A percentile compares a stretch with the other conserved stretches of the same genome.
These are phyloP conservation scores for fruit fly (Drosophila melanogaster) DNA, from an alignment of 1,140 invertebrate genomes.

Conservation along the genomic window DNA sequence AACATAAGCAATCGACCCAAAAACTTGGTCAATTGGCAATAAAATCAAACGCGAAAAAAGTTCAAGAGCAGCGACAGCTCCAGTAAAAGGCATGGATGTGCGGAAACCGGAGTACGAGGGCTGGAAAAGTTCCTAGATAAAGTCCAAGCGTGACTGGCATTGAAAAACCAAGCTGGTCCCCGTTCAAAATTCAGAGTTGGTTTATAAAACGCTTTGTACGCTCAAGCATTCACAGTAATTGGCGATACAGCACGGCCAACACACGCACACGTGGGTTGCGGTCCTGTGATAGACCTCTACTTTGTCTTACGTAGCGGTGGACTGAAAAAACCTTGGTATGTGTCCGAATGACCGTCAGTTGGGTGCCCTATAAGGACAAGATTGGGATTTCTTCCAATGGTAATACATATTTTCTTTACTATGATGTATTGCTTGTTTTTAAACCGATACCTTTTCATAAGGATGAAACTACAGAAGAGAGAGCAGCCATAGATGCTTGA, in stretches of 20 bases:
- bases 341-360: neutral
- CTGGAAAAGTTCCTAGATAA: slow-evolving; percentile 69
- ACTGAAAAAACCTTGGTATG: neutral
- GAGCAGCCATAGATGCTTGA: no score
- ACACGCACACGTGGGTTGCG: slow-evolving; percentile 23
- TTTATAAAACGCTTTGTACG: slow-evolving; percentile 82
- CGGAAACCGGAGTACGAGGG: neutral
- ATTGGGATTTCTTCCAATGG: no score
- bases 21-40: slow-evolving; percentile 81
- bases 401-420: neutral
- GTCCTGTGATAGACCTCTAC: slow-evolving; percentile 32
- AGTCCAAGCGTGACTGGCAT: slow-evolving; percentile 78
- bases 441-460: no score
- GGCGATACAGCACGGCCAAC: slow-evolving; percentile 56
- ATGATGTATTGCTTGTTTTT: no score
- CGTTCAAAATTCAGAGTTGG: slow-evolving; percentile 48
- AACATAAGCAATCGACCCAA: slow-evolving; percentile 72
- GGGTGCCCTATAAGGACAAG: neutral
- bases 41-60: slow-evolving; percentile 81
- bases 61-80: slow-evolving; percentile 57
- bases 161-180: slow-evolving; percentile 44
- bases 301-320: slow-evolving; percentile 45
- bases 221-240: slow-evolving; percentile 82
- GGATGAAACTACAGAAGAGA: no score
- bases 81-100: neutral